phyloP scores from a whole-genome alignment of 1,140 invertebrate genomes.

The Macrobrachium rosenbergii region DNA sequence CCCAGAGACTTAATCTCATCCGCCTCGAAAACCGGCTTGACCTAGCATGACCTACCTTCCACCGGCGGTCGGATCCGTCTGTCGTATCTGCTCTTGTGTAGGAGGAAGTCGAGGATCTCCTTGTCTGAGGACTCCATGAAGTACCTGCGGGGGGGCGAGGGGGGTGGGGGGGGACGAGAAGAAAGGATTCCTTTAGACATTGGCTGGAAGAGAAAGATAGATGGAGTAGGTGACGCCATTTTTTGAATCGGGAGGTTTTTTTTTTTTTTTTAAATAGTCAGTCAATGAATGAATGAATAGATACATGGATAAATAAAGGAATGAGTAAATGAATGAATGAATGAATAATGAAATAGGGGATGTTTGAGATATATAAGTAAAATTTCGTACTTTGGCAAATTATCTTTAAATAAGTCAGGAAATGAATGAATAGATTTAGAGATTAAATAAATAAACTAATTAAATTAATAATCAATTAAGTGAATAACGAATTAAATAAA shows the following conservation, averaged over 20 bases:
- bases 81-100: constrained; percentile 68
- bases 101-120: constrained; percentile 68
- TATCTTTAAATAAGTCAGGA: too few species aligned
- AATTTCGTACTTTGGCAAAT: too few species aligned
- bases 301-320: background rate
- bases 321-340: background rate
- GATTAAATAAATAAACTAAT: too few species aligned
- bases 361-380: background rate
- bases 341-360: background rate
- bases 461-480: too few species aligned
- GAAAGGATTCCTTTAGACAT: background rate
- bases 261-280: too few species aligned
- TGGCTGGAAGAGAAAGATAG: background rate
- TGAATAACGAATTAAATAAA: too few species aligned
- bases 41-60: constrained; percentile 61
- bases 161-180: background rate
- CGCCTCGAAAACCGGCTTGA: background rate
- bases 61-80: constrained; percentile 67
- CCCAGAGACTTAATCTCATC: background rate
- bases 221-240: background rate
- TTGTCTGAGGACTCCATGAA: constrained; percentile 68
- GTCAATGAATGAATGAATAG: too few species aligned
- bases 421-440: too few species aligned
- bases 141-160: constrained; percentile 66
- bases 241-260: too few species aligned